Percentiles rank a stretch among this genome's conserved stretches.
Conservation (phyloP, 2,797 vertebrate species). For the Mus minutoides region DNA sequence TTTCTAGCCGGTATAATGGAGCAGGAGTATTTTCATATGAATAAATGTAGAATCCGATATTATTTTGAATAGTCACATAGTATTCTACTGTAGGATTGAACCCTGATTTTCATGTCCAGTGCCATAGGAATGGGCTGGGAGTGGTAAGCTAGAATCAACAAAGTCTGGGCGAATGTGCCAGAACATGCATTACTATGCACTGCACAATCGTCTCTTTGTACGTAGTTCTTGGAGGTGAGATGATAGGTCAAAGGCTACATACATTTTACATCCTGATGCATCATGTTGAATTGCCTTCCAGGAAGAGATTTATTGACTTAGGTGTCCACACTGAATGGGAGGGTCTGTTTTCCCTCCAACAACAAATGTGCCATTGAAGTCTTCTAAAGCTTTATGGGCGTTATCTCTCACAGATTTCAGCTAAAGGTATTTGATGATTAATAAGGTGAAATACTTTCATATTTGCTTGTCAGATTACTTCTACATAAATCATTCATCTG, state of each 20-base stretch:
- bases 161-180: not conserved
- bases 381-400: not conserved
- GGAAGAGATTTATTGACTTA: not conserved
- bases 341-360: not conserved
- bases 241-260: not conserved
- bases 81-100: not conserved
- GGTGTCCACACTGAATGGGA: not conserved
- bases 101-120: not conserved
- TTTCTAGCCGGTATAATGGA: not conserved
- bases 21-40: not conserved
- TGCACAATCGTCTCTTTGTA: not conserved
- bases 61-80: not conserved
- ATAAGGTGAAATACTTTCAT: not conserved
- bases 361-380: not conserved
- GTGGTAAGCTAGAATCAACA: not conserved
- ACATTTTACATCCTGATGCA: conserved; percentile 12
- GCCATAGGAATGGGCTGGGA: not conserved
- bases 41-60: not conserved
- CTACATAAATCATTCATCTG: not conserved
- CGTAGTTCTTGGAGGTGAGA: not conserved
- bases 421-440: not conserved
- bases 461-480: conserved; percentile 17
- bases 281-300: not conserved
- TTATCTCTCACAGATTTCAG: not conserved
- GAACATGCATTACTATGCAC: not conserved